Evolutionary conservation across 2,113 vertebrate genomes (phyloP).

Genomic region (Cervus canadensis): DNA sequence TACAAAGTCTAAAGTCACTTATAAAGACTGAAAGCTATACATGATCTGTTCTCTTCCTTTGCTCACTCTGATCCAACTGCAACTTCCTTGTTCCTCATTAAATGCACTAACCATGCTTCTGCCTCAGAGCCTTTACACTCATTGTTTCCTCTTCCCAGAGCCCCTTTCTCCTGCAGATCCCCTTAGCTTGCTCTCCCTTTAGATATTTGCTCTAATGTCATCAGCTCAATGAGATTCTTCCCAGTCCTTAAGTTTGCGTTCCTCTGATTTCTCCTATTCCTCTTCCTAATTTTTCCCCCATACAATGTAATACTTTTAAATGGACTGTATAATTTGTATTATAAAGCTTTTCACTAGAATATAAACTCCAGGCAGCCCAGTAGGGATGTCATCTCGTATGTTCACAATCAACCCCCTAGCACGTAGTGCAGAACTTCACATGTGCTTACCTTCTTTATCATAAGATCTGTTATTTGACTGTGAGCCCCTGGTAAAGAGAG

Average conservation of each 20-base stretch:
- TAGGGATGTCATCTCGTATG: neutral
- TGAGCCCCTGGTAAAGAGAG: neutral
- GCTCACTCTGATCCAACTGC: neutral
- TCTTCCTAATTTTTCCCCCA: neutral
- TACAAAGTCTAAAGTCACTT: neutral
- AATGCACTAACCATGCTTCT: no score
- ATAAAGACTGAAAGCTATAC: neutral
- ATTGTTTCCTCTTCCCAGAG: neutral
- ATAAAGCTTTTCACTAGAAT: neutral
- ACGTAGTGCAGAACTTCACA: neutral
- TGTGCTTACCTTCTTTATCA: neutral
- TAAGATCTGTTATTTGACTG: neutral
- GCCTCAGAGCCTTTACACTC: neutral
- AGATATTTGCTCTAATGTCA: neutral
- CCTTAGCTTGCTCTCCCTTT: neutral
- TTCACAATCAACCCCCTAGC: neutral
- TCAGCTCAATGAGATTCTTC: neutral
- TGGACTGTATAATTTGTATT: neutral
- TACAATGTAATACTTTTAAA: neutral
- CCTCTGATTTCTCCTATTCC: neutral
- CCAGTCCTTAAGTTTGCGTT: neutral
- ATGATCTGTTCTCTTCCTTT: neutral
- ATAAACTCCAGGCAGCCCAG: neutral
- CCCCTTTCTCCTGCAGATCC: neutral
- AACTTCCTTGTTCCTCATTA: neutral